A percentile compares a stretch with the other conserved stretches of the same genome.
These are phyloP conservation scores for Myanophis thanlyinensis DNA, from an alignment of 2,113 vertebrate genomes.

Conservation along the genomic window DNA sequence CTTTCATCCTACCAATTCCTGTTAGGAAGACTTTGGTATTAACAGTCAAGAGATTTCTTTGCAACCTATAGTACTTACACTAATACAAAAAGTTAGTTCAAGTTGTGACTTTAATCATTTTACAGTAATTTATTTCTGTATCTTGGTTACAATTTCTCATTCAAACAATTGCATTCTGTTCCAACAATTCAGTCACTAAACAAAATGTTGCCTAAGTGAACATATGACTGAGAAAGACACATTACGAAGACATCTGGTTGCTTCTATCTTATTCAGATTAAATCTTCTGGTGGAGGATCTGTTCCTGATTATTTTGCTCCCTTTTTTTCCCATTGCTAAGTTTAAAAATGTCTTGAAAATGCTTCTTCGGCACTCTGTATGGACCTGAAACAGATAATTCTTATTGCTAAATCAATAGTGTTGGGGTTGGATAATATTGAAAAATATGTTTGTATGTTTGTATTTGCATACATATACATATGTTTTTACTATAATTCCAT, in stretches of 20 bases:
- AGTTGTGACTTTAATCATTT: neutral
- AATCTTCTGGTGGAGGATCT: neutral
- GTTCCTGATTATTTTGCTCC: neutral
- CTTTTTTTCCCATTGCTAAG: neutral
- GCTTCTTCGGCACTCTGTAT: neutral
- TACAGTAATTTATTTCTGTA: neutral
- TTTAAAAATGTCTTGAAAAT: neutral
- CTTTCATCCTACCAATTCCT: neutral
- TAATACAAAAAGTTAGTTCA: neutral
- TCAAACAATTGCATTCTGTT: neutral
- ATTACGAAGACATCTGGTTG: neutral
- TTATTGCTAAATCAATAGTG: neutral
- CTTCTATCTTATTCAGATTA: neutral
- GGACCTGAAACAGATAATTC: neutral
- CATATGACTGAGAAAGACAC: neutral
- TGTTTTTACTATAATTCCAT: neutral
- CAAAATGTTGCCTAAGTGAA: neutral
- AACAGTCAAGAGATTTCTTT: neutral
- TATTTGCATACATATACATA: neutral
- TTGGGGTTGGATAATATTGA: neutral
- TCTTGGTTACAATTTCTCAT: fast-evolving
- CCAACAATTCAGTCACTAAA: neutral
- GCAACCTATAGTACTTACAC: neutral
- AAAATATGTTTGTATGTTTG: neutral
- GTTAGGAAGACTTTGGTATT: neutral